Evolutionary conservation across 2,888 invertebrate genomes (phyloP).

Genomic region (Cephonodes hylas): DNA sequence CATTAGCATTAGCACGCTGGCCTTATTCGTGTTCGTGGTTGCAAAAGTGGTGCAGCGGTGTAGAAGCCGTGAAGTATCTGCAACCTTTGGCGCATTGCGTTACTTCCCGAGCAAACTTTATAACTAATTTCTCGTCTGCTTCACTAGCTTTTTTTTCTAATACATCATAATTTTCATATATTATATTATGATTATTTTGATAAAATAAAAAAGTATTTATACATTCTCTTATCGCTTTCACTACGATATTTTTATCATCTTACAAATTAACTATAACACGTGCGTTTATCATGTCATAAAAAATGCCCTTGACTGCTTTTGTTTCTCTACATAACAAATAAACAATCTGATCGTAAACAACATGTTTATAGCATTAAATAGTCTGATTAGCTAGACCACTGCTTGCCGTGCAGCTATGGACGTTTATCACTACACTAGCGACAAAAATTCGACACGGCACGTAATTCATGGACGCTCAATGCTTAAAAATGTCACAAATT

Average conservation of each 20-base stretch:
- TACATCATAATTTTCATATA: too few relatives aligned
- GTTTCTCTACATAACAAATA: background rate
- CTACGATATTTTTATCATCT: background rate
- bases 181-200: too few relatives aligned
- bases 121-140: background rate
- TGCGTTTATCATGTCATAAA: background rate
- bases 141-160: too few relatives aligned
- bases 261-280: background rate
- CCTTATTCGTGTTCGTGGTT: background rate
- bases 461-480: background rate
- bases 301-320: constrained; percentile 10
- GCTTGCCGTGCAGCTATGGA: background rate
- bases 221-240: background rate
- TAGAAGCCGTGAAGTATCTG: background rate
- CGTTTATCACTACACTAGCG: background rate
- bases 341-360: background rate
- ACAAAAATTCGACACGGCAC: background rate
- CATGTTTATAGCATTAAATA: background rate
- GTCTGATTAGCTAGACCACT: background rate
- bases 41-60: background rate
- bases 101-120: background rate
- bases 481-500: background rate
- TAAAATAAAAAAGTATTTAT: too few relatives aligned
- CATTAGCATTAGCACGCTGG: background rate
- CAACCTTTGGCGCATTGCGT: background rate